phyloP scores from a whole-genome alignment of 2,888 invertebrate genomes.

The Lobophora halterata region DNA sequence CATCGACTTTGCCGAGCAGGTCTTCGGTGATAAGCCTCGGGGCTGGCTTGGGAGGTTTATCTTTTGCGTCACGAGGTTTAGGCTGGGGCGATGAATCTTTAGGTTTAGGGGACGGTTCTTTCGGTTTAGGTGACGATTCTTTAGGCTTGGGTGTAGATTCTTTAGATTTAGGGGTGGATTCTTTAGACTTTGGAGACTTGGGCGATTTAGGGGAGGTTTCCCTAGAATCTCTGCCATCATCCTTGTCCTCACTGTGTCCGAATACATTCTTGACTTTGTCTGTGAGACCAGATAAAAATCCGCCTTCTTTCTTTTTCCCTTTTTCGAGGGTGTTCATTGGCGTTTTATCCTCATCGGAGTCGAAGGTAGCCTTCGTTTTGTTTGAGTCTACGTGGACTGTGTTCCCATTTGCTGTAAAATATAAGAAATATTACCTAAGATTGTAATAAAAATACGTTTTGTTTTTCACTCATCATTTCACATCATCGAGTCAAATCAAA shows the following conservation, averaged over 20 bases:
- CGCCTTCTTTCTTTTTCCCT: conserved; percentile 69
- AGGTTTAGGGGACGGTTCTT: conserved; percentile 32
- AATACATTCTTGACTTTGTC: conserved; percentile 69
- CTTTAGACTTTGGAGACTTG: conserved; percentile 38
- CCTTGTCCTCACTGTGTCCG: conserved; percentile 65
- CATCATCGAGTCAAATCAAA: too few relatives aligned
- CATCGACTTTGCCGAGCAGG: conserved; percentile 72
- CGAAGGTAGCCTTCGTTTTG: conserved; percentile 77
- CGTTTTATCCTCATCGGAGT: conserved; percentile 79
- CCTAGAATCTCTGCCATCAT: conserved; percentile 53
- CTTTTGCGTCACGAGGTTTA: conserved; percentile 50
- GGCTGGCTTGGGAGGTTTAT: conserved; percentile 68
- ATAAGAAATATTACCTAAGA: too few relatives aligned
- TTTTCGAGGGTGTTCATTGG: conserved; percentile 78
- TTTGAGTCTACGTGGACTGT: conserved; percentile 73
- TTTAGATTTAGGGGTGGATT: conserved; percentile 58
- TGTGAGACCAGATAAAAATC: conserved; percentile 68
- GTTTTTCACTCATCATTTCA: too few relatives aligned
- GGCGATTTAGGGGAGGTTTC: conserved; percentile 30
- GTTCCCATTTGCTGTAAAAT: conserved; percentile 67
- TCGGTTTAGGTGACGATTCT: conserved; percentile 62
- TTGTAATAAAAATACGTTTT: conserved; percentile 1
- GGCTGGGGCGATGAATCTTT: conserved; percentile 58
- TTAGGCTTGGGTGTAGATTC: conserved; percentile 47
- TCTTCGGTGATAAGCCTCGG: conserved; percentile 73